These are phyloP conservation scores for Hipparchia semele DNA, from an alignment of 2,888 invertebrate genomes.

Conservation along the genomic window DNA sequence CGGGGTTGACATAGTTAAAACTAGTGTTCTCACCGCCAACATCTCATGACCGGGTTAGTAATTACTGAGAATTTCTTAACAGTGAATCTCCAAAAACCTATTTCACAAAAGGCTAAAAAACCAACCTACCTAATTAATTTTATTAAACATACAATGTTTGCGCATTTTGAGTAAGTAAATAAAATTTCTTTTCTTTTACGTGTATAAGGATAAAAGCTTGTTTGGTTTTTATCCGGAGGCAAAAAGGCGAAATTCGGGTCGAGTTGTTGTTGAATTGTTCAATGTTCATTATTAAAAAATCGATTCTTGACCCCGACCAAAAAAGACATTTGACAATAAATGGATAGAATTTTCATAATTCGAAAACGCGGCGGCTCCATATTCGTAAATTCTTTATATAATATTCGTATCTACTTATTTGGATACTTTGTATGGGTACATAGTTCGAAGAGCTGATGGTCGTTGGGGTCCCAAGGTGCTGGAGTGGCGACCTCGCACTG, in stretches of 20 bases:
- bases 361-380: neutral
- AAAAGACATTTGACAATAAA: neutral
- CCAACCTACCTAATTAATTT: neutral
- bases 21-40: too few species aligned
- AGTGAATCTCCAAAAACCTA: too few species aligned
- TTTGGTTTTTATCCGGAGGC: conserved; percentile 33
- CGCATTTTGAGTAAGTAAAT: neutral
- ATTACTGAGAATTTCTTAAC: too few species aligned
- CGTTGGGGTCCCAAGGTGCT: too few species aligned
- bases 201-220: conserved; percentile 26
- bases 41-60: too few species aligned
- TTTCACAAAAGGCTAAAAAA: neutral
- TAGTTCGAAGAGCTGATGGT: too few species aligned
- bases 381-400: neutral
- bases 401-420: too few species aligned
- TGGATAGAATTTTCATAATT: neutral
- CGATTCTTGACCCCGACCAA: conserved; percentile 7
- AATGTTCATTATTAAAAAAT: conserved; percentile 44
- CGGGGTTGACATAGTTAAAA: too few species aligned
- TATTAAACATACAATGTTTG: conserved; percentile 5
- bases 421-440: too few species aligned
- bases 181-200: neutral
- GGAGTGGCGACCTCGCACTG: too few species aligned
- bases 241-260: conserved; percentile 33
- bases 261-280: conserved; percentile 48